Percentiles rank a stretch among this genome's conserved stretches.
phyloP scores from a whole-genome alignment of 2,113 vertebrate species.

The Gallinago paraguaiae region DNA sequence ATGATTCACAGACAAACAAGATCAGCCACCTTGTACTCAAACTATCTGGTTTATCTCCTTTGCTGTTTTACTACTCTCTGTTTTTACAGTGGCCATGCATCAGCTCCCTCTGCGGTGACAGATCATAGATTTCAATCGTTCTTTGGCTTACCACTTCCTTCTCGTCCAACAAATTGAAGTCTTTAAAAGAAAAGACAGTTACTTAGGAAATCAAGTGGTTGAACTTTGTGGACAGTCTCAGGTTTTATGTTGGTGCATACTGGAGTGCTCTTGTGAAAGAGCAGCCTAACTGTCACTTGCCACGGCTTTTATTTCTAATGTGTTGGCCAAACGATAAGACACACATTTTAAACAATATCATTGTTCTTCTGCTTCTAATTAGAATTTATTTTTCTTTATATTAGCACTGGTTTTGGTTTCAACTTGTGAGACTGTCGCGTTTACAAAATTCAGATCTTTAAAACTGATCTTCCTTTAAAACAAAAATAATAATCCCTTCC shows the following conservation, averaged over 20 bases:
- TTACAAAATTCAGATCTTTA: background rate
- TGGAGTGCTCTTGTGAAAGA: constrained; percentile 54
- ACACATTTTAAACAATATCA: background rate
- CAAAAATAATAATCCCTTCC: background rate
- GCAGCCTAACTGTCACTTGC: constrained; percentile 24
- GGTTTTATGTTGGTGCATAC: constrained; percentile 10
- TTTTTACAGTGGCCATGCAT: constrained; percentile 17
- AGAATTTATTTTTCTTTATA: background rate
- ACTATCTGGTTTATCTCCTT: background rate
- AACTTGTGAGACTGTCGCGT: background rate
- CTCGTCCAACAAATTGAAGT: constrained; percentile 50
- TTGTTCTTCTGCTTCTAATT: background rate
- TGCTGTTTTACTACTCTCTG: background rate
- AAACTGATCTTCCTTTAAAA: background rate
- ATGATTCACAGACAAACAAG: background rate
- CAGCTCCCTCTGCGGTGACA: constrained; percentile 11
- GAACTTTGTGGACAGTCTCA: constrained; percentile 38
- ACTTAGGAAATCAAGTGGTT: constrained; percentile 78
- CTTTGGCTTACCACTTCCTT: constrained; percentile 76
- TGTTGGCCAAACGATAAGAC: background rate
- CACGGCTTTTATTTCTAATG: background rate
- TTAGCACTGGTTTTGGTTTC: background rate
- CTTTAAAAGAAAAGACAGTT: constrained; percentile 68
- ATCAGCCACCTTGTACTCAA: background rate
- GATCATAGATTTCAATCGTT: constrained; percentile 54